These are phyloP conservation scores for Cyprinus carpio DNA, from an alignment of 2,113 vertebrate genomes.

Conservation along the genomic window DNA sequence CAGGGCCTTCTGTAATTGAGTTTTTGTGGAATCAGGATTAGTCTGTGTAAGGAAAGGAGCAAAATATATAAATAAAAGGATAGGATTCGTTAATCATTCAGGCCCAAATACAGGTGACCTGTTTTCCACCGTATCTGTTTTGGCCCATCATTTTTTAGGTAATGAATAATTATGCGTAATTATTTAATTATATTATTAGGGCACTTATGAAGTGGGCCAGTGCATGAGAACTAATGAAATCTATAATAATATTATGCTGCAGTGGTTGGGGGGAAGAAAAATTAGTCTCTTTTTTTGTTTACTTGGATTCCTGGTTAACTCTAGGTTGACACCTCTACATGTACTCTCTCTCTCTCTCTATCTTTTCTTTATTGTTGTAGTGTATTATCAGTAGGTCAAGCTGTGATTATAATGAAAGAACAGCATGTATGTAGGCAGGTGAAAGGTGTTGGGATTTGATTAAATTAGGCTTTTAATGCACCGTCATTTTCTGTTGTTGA, in stretches of 20 bases:
- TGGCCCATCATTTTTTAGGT: conserved; percentile 15
- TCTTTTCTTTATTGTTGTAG: conserved; percentile 29
- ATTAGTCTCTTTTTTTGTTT: background rate
- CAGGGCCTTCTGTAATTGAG: conserved; percentile 56
- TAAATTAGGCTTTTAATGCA: conserved; percentile 37
- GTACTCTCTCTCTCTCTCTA: background rate
- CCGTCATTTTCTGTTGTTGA: background rate
- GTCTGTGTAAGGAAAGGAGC: conserved; percentile 24
- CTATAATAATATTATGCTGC: conserved; percentile 6
- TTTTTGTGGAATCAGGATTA: conserved; percentile 51
- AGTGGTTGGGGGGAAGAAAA: background rate
- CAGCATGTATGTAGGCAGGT: conserved; percentile 36
- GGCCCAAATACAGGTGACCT: conserved; percentile 34
- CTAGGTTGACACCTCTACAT: background rate
- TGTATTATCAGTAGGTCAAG: conserved; percentile 44
- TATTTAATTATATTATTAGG: conserved; percentile 24
- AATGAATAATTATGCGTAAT: conserved; percentile 25
- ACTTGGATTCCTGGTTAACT: background rate
- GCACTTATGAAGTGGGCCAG: conserved; percentile 24
- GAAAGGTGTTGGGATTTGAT: conserved; percentile 48
- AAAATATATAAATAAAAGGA: conserved; percentile 44
- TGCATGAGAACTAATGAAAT: conserved; percentile 16
- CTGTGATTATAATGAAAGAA: conserved; percentile 53
- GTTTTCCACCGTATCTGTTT: conserved; percentile 13
- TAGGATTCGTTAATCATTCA: conserved; percentile 33